phyloP scores from a whole-genome alignment of 64 coral and sea anemone genomes.

The Montipora capricornis region DNA sequence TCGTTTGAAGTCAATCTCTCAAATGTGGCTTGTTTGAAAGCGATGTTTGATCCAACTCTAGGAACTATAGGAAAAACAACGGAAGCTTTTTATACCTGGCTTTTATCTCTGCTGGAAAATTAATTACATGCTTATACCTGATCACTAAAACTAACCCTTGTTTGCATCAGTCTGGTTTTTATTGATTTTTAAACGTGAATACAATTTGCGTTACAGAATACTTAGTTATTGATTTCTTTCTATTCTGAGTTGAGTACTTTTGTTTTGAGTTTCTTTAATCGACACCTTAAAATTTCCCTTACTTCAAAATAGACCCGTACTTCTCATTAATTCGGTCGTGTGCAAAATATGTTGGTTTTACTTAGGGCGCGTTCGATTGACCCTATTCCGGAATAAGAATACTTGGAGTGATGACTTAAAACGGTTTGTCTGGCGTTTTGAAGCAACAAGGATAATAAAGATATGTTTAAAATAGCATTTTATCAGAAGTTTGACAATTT shows the following conservation, averaged over 20 bases:
- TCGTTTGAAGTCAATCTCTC: slow-evolving; percentile 77
- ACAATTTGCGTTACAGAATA: neutral
- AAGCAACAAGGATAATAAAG: too few relatives aligned
- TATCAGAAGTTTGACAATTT: too few relatives aligned
- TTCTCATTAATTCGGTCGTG: too few relatives aligned
- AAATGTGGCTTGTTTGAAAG: slow-evolving; percentile 71
- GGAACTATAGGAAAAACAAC: slow-evolving; percentile 66
- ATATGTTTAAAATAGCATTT: too few relatives aligned
- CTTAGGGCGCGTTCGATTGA: too few relatives aligned
- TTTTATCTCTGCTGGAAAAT: slow-evolving; percentile 33
- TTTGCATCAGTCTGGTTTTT: neutral
- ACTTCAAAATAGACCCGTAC: too few relatives aligned
- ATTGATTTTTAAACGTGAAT: neutral
- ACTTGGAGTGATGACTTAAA: too few relatives aligned
- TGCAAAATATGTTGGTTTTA: too few relatives aligned
- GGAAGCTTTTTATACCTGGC: slow-evolving; percentile 80
- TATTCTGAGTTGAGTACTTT: neutral
- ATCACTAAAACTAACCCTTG: neutral
- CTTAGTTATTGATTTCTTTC: neutral
- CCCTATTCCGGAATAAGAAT: too few relatives aligned
- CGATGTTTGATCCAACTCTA: slow-evolving; percentile 83
- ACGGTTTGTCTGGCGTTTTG: too few relatives aligned
- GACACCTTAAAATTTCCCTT: too few relatives aligned
- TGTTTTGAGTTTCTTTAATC: too few relatives aligned
- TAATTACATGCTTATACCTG: neutral